Conservation (phyloP, 2,113 vertebrate species). For the Oryzias javanicus region DNA sequence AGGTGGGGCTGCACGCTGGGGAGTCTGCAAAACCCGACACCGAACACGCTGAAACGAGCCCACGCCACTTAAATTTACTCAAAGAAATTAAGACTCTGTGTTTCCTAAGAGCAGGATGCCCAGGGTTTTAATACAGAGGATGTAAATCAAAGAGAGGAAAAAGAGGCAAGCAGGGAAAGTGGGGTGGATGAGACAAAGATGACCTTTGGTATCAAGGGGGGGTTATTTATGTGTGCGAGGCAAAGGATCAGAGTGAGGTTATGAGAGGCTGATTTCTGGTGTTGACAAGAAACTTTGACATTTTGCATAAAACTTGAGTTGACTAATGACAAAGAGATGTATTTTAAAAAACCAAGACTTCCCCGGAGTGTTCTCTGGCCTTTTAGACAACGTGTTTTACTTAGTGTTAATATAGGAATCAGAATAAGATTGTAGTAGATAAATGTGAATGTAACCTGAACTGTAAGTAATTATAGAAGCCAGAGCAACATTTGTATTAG, state of each 20-base stretch:
- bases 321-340: slow-evolving; percentile 28
- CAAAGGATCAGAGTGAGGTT: slow-evolving; percentile 63
- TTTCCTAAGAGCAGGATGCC: slow-evolving; percentile 54
- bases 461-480: neutral
- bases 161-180: slow-evolving; percentile 30
- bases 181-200: slow-evolving; percentile 35
- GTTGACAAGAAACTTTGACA: slow-evolving; percentile 66
- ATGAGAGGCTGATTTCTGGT: slow-evolving; percentile 54
- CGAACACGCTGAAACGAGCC: slow-evolving; percentile 59
- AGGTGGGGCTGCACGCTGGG: slow-evolving; percentile 69
- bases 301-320: slow-evolving; percentile 42
- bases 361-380: slow-evolving; percentile 10
- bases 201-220: slow-evolving; percentile 54
- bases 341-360: slow-evolving; percentile 25
- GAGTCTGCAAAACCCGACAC: slow-evolving; percentile 69
- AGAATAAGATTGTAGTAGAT: slow-evolving; percentile 8
- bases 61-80: slow-evolving; percentile 59
- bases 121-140: slow-evolving; percentile 33
- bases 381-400: slow-evolving; percentile 5
- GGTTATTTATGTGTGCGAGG: slow-evolving; percentile 67
- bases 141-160: slow-evolving; percentile 63
- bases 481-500: neutral
- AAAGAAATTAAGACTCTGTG: slow-evolving; percentile 55
- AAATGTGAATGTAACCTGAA: slow-evolving; percentile 1
- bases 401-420: slow-evolving; percentile 21